These are phyloP conservation scores for Rapana venosa DNA, from an alignment of 2,888 invertebrate species.

Conservation along the genomic window DNA sequence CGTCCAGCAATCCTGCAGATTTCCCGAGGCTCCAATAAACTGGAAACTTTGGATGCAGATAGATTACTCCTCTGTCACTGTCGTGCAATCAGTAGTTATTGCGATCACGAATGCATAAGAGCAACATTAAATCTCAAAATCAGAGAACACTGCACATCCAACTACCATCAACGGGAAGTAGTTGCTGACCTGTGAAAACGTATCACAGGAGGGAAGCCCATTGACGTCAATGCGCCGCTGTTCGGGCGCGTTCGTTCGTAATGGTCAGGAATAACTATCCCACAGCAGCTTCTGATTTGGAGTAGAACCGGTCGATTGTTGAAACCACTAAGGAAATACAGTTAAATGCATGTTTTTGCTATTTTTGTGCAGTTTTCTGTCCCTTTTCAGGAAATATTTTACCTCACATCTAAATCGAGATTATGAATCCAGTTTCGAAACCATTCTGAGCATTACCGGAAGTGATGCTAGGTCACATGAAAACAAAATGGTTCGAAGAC, in stretches of 20 bases:
- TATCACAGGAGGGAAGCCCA: slow-evolving; percentile 43
- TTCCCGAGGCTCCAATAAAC: slow-evolving; percentile 27
- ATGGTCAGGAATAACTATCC: neutral
- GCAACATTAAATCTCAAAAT: slow-evolving; percentile 32
- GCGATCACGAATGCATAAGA: slow-evolving; percentile 25
- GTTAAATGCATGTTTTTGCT: neutral
- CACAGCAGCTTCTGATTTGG: neutral
- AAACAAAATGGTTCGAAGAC: slow-evolving; percentile 11
- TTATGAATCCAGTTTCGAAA: neutral
- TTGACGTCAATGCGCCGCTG: slow-evolving; percentile 40
- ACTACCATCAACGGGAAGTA: slow-evolving; percentile 45
- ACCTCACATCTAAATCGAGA: neutral
- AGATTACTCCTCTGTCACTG: slow-evolving; percentile 2
- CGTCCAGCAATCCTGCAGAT: slow-evolving; percentile 30
- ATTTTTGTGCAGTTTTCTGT: neutral
- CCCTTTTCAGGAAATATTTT: neutral
- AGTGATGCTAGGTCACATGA: slow-evolving; percentile 20
- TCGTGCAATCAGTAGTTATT: slow-evolving; percentile 11
- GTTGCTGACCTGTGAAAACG: slow-evolving; percentile 46
- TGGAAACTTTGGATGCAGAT: slow-evolving; percentile 24
- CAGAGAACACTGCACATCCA: slow-evolving; percentile 1
- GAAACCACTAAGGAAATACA: too few relatives aligned
- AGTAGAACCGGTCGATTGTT: neutral
- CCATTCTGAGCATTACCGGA: neutral
- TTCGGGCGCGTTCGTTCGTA: slow-evolving; percentile 31